These are phyloP conservation scores for Thaumetopoea pityocampa DNA, from an alignment of 1,140 invertebrate genomes.

Conservation along the genomic window DNA sequence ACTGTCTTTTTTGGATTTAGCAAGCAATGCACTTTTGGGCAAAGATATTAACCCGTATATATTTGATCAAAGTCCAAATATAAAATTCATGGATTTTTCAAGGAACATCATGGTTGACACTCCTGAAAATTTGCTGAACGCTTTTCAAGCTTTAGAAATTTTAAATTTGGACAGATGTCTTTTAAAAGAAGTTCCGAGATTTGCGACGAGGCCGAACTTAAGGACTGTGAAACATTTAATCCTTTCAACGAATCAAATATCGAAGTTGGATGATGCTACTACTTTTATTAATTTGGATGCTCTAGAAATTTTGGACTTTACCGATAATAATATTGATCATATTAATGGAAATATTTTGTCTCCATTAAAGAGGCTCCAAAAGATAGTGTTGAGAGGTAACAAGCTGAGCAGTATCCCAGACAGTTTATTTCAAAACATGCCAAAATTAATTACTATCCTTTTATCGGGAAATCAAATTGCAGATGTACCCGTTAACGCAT, in stretches of 20 bases:
- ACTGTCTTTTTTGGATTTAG: slow-evolving; percentile 41
- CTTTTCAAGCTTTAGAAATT: slow-evolving; percentile 33
- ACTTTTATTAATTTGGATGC: slow-evolving; percentile 24
- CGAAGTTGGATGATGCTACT: slow-evolving; percentile 23
- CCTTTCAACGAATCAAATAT: slow-evolving; percentile 43
- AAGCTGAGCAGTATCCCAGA: slow-evolving; percentile 40
- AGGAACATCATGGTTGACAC: slow-evolving; percentile 49
- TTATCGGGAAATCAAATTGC: slow-evolving; percentile 45
- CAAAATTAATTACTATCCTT: slow-evolving; percentile 35
- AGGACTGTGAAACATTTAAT: slow-evolving; percentile 39
- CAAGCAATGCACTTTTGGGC: slow-evolving; percentile 39
- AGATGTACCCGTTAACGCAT: slow-evolving; percentile 41
- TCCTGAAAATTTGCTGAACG: slow-evolving; percentile 32
- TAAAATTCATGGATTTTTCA: slow-evolving; percentile 42
- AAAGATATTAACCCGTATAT: slow-evolving; percentile 32
- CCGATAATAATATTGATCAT: slow-evolving; percentile 38
- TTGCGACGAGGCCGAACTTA: slow-evolving; percentile 35
- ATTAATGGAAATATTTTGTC: slow-evolving; percentile 40
- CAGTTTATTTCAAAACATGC: slow-evolving; percentile 43
- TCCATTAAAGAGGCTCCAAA: slow-evolving; percentile 37
- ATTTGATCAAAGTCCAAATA: slow-evolving; percentile 34
- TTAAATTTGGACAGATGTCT: slow-evolving; percentile 45
- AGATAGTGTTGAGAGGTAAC: slow-evolving; percentile 41
- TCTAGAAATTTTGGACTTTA: slow-evolving; percentile 41
- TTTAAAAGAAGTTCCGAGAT: slow-evolving; percentile 37